Percentiles rank a stretch among this genome's conserved stretches.
phyloP scores from a whole-genome alignment of 1,140 invertebrate species.

The Cyclina sinensis region DNA sequence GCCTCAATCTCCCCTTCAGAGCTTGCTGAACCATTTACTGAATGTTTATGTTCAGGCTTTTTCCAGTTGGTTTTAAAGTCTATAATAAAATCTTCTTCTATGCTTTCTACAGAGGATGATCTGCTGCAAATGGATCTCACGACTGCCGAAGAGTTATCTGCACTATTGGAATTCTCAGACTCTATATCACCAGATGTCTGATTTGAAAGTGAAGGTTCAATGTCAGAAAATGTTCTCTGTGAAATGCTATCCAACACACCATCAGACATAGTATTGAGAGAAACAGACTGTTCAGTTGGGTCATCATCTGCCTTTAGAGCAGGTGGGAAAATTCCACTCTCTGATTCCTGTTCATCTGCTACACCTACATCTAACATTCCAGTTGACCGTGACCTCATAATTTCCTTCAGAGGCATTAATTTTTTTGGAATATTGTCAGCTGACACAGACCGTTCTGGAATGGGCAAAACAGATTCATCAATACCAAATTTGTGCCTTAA shows the following conservation, averaged over 20 bases:
- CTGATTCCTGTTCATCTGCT: conserved; percentile 63
- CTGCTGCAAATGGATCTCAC: conserved; percentile 59
- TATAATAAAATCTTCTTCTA: conserved; percentile 55
- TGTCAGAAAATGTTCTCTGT: conserved; percentile 46
- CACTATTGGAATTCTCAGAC: conserved; percentile 2
- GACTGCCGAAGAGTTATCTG: conserved; percentile 44
- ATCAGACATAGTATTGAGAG: conserved; percentile 50
- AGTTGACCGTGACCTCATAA: conserved; percentile 77
- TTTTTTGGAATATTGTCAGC: conserved; percentile 74
- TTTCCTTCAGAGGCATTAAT: conserved; percentile 34
- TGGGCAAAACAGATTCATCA: conserved; percentile 74
- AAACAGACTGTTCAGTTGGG: conserved; percentile 29
- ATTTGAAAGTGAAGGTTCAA: no score
- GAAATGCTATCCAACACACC: neutral
- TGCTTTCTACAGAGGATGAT: conserved; percentile 32
- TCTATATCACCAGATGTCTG: conserved; percentile 36
- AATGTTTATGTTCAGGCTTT: neutral
- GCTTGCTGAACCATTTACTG: neutral
- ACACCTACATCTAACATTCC: conserved; percentile 75
- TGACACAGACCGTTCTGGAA: conserved; percentile 72
- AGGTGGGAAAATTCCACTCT: conserved; percentile 80
- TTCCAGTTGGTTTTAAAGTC: conserved; percentile 18
- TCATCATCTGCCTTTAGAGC: conserved; percentile 53
- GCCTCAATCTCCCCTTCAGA: conserved; percentile 51
- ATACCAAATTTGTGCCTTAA: conserved; percentile 76